A percentile compares a stretch with the other conserved stretches of the same genome.
phyloP scores from a whole-genome alignment of 2,113 vertebrate genomes.

The Megaceryle maxima region DNA sequence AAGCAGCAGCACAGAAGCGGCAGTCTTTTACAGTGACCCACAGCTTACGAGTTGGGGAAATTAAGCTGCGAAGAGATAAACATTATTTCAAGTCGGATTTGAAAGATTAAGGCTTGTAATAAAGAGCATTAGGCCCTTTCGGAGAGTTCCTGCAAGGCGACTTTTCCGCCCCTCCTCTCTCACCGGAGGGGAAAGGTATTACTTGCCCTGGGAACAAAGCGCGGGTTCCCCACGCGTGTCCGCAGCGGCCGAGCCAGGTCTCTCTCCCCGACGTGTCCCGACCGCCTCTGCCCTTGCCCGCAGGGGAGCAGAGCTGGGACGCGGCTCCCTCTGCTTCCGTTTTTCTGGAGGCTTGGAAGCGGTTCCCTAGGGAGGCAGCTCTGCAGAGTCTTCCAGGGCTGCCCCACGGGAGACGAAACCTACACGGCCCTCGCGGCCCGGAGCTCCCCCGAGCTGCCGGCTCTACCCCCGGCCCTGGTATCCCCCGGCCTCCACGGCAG shows the following conservation, averaged over 20 bases:
- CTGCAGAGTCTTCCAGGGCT: background rate
- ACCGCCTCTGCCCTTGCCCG: background rate
- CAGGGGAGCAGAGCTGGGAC: background rate
- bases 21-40: conserved; percentile 65
- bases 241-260: background rate
- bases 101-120: conserved; percentile 85
- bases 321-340: background rate
- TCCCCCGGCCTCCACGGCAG: background rate
- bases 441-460: background rate
- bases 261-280: background rate
- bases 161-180: background rate
- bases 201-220: background rate
- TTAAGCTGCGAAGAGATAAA: conserved; percentile 82
- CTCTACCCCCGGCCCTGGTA: background rate
- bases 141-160: conserved; percentile 72
- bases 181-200: background rate
- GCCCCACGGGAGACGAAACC: background rate
- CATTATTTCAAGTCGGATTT: conserved; percentile 85
- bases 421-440: too few species aligned
- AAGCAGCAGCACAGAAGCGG: background rate
- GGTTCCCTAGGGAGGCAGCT: background rate
- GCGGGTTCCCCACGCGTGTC: background rate
- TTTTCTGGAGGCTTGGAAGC: background rate
- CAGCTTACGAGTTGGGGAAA: conserved; percentile 73
- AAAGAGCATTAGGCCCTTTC: conserved; percentile 80